A percentile compares a stretch with the other conserved stretches of the same genome.
Evolutionary conservation across 2,113 vertebrate genomes (phyloP).

Genomic region (Chloroceryle aenea): DNA sequence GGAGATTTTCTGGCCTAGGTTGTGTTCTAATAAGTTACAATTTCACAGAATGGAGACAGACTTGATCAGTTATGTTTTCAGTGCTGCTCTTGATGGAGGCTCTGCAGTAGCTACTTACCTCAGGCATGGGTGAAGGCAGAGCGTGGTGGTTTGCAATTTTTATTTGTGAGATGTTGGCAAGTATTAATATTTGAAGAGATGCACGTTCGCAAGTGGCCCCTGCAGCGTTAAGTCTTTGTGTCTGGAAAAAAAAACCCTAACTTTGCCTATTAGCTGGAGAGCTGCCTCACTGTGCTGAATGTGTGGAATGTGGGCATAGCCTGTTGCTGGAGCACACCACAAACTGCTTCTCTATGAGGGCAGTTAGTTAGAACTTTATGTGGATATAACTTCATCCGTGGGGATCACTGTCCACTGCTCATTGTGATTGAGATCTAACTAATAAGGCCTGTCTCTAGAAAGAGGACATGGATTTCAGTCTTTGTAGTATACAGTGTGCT

Average conservation of each 20-base stretch:
- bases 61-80: background rate
- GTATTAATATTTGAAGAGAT: background rate
- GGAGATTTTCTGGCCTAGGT: background rate
- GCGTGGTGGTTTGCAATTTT: background rate
- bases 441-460: background rate
- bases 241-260: background rate
- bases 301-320: background rate
- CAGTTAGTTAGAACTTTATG: background rate
- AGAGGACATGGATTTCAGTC: background rate
- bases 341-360: background rate
- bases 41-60: background rate
- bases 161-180: background rate
- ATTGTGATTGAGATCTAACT: background rate
- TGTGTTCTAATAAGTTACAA: background rate
- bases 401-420: background rate
- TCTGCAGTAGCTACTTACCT: background rate
- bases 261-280: background rate
- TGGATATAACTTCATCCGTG: background rate
- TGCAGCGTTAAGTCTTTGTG: background rate
- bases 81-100: background rate
- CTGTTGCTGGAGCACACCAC: background rate
- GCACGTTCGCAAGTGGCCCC: background rate
- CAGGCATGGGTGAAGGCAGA: background rate
- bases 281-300: accelerated
- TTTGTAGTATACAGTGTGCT: too few relatives aligned